Conservation (phyloP, 2,888 invertebrate genomes). For the Hypercompe scribonia region DNA sequence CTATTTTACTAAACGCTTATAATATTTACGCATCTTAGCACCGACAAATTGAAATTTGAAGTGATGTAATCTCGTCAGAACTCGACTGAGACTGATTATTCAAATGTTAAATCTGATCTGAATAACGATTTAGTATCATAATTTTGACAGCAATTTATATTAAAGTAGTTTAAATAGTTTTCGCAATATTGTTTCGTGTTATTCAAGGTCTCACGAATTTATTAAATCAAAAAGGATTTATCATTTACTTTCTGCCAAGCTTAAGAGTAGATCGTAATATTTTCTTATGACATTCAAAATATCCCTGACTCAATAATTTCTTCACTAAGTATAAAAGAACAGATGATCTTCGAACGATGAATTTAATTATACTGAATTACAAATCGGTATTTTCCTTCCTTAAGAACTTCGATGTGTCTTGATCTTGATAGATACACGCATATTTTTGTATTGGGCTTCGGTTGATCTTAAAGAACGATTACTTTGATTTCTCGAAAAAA, state of each 20-base stretch:
- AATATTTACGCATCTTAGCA: slow-evolving; percentile 7
- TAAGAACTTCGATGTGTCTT: neutral
- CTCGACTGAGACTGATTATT: slow-evolving; percentile 1
- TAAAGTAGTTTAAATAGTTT: neutral
- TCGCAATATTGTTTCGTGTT: neutral
- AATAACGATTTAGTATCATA: neutral
- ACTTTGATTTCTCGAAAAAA: neutral
- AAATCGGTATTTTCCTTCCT: neutral
- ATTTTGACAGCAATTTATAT: neutral
- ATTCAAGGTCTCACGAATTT: neutral
- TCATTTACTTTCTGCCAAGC: neutral
- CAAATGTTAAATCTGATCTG: neutral
- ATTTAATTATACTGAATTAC: too few relatives aligned
- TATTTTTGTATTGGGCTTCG: neutral
- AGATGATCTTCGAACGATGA: too few relatives aligned
- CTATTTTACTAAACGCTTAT: slow-evolving; percentile 7
- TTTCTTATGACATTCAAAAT: neutral
- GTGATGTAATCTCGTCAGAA: neutral
- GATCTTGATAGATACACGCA: neutral
- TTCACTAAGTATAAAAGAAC: neutral
- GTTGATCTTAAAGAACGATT: neutral
- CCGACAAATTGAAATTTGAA: slow-evolving; percentile 7
- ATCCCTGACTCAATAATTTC: too few relatives aligned
- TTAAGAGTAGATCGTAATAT: neutral
- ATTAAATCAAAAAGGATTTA: neutral